These are phyloP conservation scores for Sinelater perroti DNA, from an alignment of 2,888 invertebrate genomes.

Conservation along the genomic window DNA sequence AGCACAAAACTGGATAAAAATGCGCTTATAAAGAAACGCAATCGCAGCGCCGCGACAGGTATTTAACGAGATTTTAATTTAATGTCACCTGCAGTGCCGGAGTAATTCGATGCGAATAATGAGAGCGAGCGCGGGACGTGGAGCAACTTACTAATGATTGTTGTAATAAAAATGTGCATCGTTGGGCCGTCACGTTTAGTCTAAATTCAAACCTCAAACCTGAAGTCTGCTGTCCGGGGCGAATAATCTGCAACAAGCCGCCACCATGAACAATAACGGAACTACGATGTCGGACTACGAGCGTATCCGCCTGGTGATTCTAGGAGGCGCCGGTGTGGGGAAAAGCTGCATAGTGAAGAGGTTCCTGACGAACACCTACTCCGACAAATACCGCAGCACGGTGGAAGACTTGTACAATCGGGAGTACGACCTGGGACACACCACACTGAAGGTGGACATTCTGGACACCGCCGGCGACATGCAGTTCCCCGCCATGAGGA, in stretches of 20 bases:
- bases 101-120: too few relatives aligned
- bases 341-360: conserved; percentile 86
- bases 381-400: conserved; percentile 83
- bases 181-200: too few relatives aligned
- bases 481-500: conserved; percentile 90
- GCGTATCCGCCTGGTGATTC: conserved; percentile 81
- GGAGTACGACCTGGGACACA: conserved; percentile 80
- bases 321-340: conserved; percentile 85
- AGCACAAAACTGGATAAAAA: too few relatives aligned
- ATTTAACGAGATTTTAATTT: too few relatives aligned
- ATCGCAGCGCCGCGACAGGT: too few relatives aligned
- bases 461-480: conserved; percentile 86
- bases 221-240: too few relatives aligned
- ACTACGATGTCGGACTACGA: conserved; percentile 75
- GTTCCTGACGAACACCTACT: conserved; percentile 81
- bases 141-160: too few relatives aligned
- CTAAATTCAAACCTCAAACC: too few relatives aligned
- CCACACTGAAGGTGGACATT: conserved; percentile 81
- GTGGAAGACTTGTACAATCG: conserved; percentile 89
- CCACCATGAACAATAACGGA: conserved; percentile 57
- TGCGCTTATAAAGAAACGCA: too few relatives aligned
- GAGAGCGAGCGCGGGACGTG: too few relatives aligned
- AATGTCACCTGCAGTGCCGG: too few relatives aligned
- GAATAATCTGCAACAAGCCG: neutral
- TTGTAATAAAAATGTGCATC: too few relatives aligned